Base-by-base conservation (phyloP, 2,797 vertebrate genomes). In the Calcarius lapponicus region DNA sequence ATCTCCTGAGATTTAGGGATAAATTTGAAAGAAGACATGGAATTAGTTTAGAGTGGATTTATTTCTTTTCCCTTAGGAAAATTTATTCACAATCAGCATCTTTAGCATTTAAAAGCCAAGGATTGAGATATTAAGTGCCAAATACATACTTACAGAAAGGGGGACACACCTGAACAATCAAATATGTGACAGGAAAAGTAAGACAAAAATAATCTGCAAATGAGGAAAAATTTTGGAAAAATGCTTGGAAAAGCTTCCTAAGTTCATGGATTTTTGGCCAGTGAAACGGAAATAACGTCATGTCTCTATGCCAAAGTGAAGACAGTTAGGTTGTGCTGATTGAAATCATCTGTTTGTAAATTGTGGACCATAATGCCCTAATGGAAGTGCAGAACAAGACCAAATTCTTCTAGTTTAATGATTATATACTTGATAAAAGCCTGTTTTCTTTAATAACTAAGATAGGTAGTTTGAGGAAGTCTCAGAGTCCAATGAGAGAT, bases 341-440 rank as follows among this genome's bases (percentile, higher is more conserved):
- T 92, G 79, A 97, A 94, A 91, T 79, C 3, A 80, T 6, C 54
- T 73, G 7, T 81, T 80, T 62, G 11, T 80, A 71, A 84, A 58
- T 61, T 16, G 51, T 87, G 67, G 19, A 15, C 21, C 10, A 6
- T 71, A 91, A 61, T 86, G 11, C 17, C 38, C 42, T 67, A 28
- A 91, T 16, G 28, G 29, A 93, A 80, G 7, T 65, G 76, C 26
- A 94, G 95, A 88, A 75, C 32, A 86, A 74, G 13, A 87, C 70
- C 40, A 79, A 74, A 53, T 82, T 82, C 6, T 90, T 34, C 70
- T 45, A 61, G 12, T 51, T 62, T 85, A 80, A 80, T 85, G 66
- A 73, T 92, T 89, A 90, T 91, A 78, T 8, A 40, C 17, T 57
- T 80, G 71, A 73, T 86, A 73, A 96, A 94, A 87, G 67, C 15